Evolutionary conservation across 1,140 invertebrate species (phyloP).

Genomic region (Rhopalosiphum padi): DNA sequence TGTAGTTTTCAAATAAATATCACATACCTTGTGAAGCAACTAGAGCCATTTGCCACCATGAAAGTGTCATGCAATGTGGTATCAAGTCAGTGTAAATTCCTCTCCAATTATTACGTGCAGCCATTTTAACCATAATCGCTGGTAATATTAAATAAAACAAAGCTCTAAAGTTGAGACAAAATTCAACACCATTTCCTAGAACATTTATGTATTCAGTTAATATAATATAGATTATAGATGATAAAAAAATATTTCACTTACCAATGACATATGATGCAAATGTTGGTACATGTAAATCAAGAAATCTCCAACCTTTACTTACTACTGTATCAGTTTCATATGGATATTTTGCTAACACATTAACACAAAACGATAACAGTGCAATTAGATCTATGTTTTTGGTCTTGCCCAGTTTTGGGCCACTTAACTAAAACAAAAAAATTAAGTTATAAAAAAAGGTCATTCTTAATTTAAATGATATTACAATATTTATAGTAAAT

Average conservation of each 20-base stretch:
- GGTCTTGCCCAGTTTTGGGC: conserved; percentile 41
- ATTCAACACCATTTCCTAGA: conserved; percentile 76
- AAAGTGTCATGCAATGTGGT: conserved; percentile 84
- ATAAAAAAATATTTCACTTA: conserved; percentile 37
- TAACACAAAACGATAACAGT: conserved; percentile 79
- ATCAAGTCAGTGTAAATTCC: conserved; percentile 79
- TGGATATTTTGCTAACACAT: conserved; percentile 83
- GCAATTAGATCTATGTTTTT: conserved; percentile 71
- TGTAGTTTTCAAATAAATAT: background rate
- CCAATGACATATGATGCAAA: conserved; percentile 75
- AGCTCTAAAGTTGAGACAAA: conserved; percentile 81
- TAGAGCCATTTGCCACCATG: conserved; percentile 85
- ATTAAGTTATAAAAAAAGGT: background rate
- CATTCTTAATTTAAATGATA: background rate
- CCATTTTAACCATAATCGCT: conserved; percentile 75
- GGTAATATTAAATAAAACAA: conserved; percentile 81
- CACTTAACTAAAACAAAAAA: conserved; percentile 26
- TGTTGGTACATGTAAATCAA: conserved; percentile 78
- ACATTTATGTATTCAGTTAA: background rate
- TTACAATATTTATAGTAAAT: background rate
- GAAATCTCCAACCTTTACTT: conserved; percentile 77
- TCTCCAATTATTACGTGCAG: conserved; percentile 75
- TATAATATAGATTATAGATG: background rate
- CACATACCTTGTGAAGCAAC: conserved; percentile 73
- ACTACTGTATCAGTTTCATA: conserved; percentile 83